Conservation (phyloP, 2,797 vertebrate genomes). For the Manis crassicaudata region DNA sequence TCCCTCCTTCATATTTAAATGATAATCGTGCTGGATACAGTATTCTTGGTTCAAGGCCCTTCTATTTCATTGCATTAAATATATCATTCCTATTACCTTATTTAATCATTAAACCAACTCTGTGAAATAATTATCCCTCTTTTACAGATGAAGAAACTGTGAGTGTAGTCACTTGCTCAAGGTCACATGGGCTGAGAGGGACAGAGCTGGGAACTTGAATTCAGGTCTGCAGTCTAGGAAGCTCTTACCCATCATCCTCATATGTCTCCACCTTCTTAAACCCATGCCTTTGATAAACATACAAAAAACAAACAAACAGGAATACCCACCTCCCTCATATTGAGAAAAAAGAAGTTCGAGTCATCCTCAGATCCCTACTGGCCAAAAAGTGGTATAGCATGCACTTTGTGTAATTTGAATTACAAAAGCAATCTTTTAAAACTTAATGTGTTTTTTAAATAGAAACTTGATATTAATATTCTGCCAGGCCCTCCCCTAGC, state of each 20-base stretch:
- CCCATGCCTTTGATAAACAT: not conserved
- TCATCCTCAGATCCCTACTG: not conserved
- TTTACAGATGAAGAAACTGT: not conserved
- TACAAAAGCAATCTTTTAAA: slow-evolving; percentile 5
- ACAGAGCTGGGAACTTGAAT: not conserved
- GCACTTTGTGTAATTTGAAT: not conserved
- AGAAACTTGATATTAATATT: not conserved
- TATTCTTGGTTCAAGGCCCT: no score
- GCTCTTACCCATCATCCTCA: not conserved
- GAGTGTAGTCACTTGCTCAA: not conserved
- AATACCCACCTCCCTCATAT: not conserved
- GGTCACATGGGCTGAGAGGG: not conserved
- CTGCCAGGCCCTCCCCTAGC: not conserved
- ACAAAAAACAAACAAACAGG: not conserved
- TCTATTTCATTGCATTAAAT: no score
- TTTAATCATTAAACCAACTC: not conserved
- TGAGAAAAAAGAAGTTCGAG: slow-evolving; percentile 25
- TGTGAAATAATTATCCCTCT: not conserved
- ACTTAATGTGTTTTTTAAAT: slow-evolving; percentile 17
- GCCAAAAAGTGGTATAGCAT: not conserved
- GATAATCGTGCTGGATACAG: no score
- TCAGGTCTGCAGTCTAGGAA: not conserved
- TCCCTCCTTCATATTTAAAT: no score
- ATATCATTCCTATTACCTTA: not conserved
- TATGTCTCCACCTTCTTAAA: not conserved